Evolutionary conservation across 1,140 invertebrate species (phyloP), one percentile per base, ranked within the genome.

Genomic region (Neuroterus valhalla): DNA sequence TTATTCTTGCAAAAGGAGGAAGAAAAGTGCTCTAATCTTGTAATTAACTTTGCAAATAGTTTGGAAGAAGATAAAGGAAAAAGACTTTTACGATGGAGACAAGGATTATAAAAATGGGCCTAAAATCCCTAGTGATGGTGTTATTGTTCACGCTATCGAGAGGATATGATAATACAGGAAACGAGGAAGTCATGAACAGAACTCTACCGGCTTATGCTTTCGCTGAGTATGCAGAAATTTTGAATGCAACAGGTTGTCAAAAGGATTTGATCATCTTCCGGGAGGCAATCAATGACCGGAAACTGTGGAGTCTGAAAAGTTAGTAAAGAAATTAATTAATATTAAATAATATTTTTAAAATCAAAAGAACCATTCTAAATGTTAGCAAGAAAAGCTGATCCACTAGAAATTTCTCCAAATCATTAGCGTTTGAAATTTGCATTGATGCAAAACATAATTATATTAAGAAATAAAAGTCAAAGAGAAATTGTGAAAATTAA

Each of bases 221-320:
- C 2, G 80, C 85, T 4, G 21, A 11, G 0, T 69, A 79, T 21
- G 70, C 77, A 0, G 12, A 55, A 15, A 12, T 82, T 1, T 66
- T 86, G 2, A 84, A 84, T 55, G 75, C 74, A 12, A 80, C 70
- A 26, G 71, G 14, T 50, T 89, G 88, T 21, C 31, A 70, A 0
- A 66, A 43, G 15, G 79, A 89, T 21, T 66, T 89, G 12, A 72
- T 74, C 6, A 8, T 68, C 0, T 84, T 89, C 17, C 78, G 68
- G 1, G 50, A 82, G 0, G 85, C 79, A 4, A 71, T 89, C 6
- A 85, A 89, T 12, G 52, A 76, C 0, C 73, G 74, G 2, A 70
- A 78, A 17, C 15, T 87, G 0, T 89, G 88, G 88, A 78, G 79
- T 10, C 48, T 89, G 2, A 87, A 83, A 81, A 82, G 88, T 89